These are phyloP conservation scores for Cyclophora albipunctata DNA, from an alignment of 2,888 invertebrate species.

Conservation along the genomic window DNA sequence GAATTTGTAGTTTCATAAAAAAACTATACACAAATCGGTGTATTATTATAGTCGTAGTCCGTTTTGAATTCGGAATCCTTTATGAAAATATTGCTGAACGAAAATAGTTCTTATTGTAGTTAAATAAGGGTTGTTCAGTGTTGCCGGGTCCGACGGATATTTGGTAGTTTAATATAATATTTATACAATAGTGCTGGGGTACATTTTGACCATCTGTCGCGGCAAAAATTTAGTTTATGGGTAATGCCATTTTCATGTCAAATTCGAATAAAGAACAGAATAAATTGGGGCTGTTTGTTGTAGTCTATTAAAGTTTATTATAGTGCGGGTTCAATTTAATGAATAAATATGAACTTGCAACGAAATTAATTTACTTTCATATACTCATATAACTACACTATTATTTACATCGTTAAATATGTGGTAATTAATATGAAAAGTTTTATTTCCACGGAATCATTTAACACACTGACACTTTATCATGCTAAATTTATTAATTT, in stretches of 20 bases:
- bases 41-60: conserved; percentile 16
- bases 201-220: conserved; percentile 53
- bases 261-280: background rate
- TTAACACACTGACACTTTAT: too few relatives aligned
- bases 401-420: too few relatives aligned
- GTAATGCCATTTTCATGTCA: conserved; percentile 35
- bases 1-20: conserved; percentile 13
- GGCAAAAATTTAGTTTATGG: conserved; percentile 31
- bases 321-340: too few relatives aligned
- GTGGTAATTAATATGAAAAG: too few relatives aligned
- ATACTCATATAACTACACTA: too few relatives aligned
- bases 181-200: conserved; percentile 41
- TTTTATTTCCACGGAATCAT: too few relatives aligned
- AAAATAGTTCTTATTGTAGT: conserved; percentile 11
- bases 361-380: too few relatives aligned
- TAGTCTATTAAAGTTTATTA: too few relatives aligned
- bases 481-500: too few relatives aligned
- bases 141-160: background rate
- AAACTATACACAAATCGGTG: conserved; percentile 23
- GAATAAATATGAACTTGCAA: too few relatives aligned
- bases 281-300: too few relatives aligned
- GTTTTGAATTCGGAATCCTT: conserved; percentile 14
- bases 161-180: conserved; percentile 24
- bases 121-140: background rate
- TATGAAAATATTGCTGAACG: conserved; percentile 2